Percentiles rank a stretch among this genome's conserved stretches.
phyloP scores from a whole-genome alignment of 2,888 invertebrate genomes.

The Julus scanicus region DNA sequence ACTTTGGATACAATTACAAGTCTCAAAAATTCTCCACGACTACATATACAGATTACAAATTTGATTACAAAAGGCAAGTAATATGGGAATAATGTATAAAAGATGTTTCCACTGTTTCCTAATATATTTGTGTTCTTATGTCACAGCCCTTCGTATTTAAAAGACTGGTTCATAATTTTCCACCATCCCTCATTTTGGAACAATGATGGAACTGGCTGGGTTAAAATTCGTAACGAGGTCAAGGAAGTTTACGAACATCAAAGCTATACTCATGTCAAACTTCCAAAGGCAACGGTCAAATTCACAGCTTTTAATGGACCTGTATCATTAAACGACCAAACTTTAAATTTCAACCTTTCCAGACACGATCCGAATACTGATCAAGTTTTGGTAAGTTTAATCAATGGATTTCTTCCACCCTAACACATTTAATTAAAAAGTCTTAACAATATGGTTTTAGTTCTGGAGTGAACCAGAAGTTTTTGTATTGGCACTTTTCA shows the following conservation, averaged over 20 bases:
- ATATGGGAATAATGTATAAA: not conserved
- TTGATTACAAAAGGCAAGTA: not conserved
- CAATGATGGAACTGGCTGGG: not conserved
- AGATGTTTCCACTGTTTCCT: not conserved
- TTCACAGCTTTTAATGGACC: not conserved
- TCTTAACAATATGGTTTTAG: no score
- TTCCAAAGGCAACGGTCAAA: not conserved
- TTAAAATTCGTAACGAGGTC: not conserved
- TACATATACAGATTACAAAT: not conserved
- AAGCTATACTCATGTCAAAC: not conserved
- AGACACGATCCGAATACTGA: not conserved
- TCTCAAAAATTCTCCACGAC: not conserved
- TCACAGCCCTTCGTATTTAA: not conserved
- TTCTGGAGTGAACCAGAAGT: no score
- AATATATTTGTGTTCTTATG: not conserved
- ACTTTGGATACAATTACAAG: not conserved
- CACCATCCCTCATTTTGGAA: not conserved
- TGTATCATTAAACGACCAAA: not conserved
- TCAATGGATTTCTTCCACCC: not conserved
- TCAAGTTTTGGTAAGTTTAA: not conserved
- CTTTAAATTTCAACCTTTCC: not conserved
- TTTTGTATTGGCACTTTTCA: no score
- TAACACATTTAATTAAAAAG: no score
- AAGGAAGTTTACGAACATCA: not conserved
- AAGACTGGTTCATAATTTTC: not conserved